Evolutionary conservation across 2,888 invertebrate genomes (phyloP).

Genomic region (Loripinus fragilis): DNA sequence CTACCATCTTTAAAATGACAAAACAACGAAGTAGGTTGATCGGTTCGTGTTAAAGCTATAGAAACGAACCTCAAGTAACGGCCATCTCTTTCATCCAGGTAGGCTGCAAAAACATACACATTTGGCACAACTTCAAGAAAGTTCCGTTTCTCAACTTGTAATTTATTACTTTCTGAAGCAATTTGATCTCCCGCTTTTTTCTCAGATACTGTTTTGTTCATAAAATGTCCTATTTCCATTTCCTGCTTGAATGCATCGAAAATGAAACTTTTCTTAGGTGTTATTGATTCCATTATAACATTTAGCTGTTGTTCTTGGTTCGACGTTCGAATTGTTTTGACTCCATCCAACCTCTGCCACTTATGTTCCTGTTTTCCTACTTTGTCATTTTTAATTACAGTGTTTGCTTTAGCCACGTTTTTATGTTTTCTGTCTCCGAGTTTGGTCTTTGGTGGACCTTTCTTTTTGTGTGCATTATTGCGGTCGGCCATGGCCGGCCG

Average conservation of each 20-base stretch:
- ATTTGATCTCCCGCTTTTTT: background rate
- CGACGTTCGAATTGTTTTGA: too few relatives aligned
- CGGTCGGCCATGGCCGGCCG: too few relatives aligned
- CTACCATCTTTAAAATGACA: conserved; percentile 54
- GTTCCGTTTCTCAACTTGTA: conserved; percentile 19
- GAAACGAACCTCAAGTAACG: conserved; percentile 59
- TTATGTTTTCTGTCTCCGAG: background rate
- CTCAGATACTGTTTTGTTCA: too few relatives aligned
- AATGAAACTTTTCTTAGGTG: too few relatives aligned
- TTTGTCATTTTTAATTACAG: background rate
- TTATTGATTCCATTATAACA: too few relatives aligned
- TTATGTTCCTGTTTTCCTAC: too few relatives aligned
- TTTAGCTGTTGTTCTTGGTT: too few relatives aligned
- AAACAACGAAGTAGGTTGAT: conserved; percentile 41
- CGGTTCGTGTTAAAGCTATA: conserved; percentile 39
- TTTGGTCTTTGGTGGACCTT: background rate
- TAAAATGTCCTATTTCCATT: too few relatives aligned
- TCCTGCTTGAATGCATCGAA: too few relatives aligned
- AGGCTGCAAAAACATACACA: conserved; percentile 71
- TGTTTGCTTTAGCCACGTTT: background rate
- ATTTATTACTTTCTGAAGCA: background rate
- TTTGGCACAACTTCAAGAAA: conserved; percentile 52
- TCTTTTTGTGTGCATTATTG: too few relatives aligned
- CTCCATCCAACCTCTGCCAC: too few relatives aligned
- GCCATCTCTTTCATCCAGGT: conserved; percentile 69